These are phyloP conservation scores for Cetoscarus ocellatus DNA, from an alignment of 2,797 vertebrate genomes.

Conservation along the genomic window DNA sequence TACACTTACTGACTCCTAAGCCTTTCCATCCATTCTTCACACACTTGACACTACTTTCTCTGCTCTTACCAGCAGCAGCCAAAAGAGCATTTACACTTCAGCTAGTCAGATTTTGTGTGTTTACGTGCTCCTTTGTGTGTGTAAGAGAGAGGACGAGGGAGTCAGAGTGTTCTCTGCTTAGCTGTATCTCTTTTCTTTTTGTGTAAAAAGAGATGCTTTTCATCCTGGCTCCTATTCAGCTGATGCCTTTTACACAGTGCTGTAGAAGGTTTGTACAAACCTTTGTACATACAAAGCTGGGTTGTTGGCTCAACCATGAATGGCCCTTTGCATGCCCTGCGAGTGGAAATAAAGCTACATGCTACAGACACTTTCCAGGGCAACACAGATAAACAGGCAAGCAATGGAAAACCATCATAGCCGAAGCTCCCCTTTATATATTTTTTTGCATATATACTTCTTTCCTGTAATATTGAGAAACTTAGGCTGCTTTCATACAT, in stretches of 20 bases:
- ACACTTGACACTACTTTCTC: slow-evolving; percentile 47
- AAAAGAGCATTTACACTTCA: slow-evolving; percentile 60
- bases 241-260: slow-evolving; percentile 47
- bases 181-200: slow-evolving; percentile 57
- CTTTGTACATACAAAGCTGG: slow-evolving; percentile 35
- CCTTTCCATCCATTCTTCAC: slow-evolving; percentile 24
- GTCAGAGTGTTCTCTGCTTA: slow-evolving; percentile 44
- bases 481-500: no score
- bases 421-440: background rate
- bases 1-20: slow-evolving; percentile 24
- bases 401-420: background rate
- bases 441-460: no score
- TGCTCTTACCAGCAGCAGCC: slow-evolving; percentile 47
- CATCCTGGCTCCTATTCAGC: slow-evolving; percentile 57
- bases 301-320: slow-evolving; percentile 53
- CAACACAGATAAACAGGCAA: background rate
- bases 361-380: background rate
- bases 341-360: slow-evolving; percentile 11
- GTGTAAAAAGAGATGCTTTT: slow-evolving; percentile 49
- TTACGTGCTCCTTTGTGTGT: slow-evolving; percentile 18
- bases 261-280: slow-evolving; percentile 37
- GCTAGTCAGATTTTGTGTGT: slow-evolving; percentile 50
- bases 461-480: no score
- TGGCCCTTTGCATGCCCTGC: slow-evolving; percentile 33
- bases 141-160: background rate